Conservation (phyloP, 2,888 invertebrate genomes). For the Hecatera dysodea region DNA sequence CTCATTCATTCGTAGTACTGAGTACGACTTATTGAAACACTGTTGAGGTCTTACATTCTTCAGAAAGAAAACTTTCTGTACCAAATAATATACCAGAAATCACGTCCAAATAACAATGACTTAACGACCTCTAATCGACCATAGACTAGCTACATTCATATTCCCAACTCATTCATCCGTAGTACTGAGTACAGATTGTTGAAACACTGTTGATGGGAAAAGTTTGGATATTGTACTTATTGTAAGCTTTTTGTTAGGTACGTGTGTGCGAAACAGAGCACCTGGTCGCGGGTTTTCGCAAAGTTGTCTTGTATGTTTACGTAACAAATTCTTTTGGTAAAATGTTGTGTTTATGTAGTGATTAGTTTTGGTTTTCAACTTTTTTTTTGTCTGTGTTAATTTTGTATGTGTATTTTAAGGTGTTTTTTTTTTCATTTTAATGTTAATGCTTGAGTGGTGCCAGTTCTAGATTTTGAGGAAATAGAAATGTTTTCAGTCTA, state of each 20-base stretch:
- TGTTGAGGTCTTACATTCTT: conserved; percentile 46
- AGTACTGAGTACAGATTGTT: conserved; percentile 38
- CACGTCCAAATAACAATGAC: conserved; percentile 48
- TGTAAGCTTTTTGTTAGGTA: conserved; percentile 62
- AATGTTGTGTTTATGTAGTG: conserved; percentile 34
- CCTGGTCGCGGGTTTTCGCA: conserved; percentile 61
- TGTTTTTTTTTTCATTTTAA: no score
- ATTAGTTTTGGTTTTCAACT: conserved; percentile 27
- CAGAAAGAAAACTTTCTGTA: conserved; percentile 33
- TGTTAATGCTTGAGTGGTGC: background rate
- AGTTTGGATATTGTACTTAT: conserved; percentile 65
- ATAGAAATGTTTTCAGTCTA: no score
- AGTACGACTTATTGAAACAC: conserved; percentile 53
- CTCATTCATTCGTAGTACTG: conserved; percentile 43
- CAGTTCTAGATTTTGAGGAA: background rate
- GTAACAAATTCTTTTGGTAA: conserved; percentile 45
- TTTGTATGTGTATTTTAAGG: no score
- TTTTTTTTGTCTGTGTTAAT: conserved; percentile 10
- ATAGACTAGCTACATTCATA: conserved; percentile 44
- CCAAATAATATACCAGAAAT: conserved; percentile 14
- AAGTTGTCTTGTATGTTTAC: conserved; percentile 44
- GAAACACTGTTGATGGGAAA: conserved; percentile 65
- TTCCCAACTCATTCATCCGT: conserved; percentile 50
- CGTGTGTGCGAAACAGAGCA: conserved; percentile 68
- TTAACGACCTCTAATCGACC: conserved; percentile 53